Base-by-base conservation (phyloP, 2,797 vertebrate genomes). In the Chromobotia macracanthus region DNA sequence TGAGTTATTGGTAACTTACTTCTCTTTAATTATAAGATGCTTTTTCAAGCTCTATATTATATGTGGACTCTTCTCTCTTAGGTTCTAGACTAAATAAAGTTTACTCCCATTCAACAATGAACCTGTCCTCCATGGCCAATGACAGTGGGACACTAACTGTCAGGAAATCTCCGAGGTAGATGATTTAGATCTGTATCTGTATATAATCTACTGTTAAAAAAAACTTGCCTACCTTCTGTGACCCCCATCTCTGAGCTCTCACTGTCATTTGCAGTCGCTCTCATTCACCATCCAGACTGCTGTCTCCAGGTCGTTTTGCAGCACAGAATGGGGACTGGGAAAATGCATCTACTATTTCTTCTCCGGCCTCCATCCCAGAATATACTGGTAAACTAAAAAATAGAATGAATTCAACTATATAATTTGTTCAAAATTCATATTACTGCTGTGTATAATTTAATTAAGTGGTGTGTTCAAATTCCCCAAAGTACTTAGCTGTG, bases 101-200 rank as follows among this genome's bases (percentile, higher is more conserved):
- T 38, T 97, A 97, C 87, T 97, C 96, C 12, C 96, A 97, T 84
- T 97, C 96, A 77, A 95, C 95, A 13, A 94, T 95, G 89, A 97
- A 96, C 46, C 90, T 97, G 80, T 96, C 95, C 3, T 95, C 95
- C 0, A 93, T 97, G 94, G 94, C 94, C 60, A 94, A 92, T 19
- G 96, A 97, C 77, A 84, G 87, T 68, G 91, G 94, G 70, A 91
- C 89, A n/a, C 86, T 95, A 8, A 88, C 89, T 0, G 88, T 95
- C 86, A 93, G 93, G 83, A 95, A 93, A 78, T 95, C 94, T 83
- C 90, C 93, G 44, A 94, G 93, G 94, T 94, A 61, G 25, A 31
- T 28, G 16, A 61, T 28, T 61, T 61, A 92, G 84, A 51, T 9
- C 12, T 72, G 23, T n/a, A 23, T 50, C n/a, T 73, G 15, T 25